Evolutionary conservation across 2,888 invertebrate genomes (phyloP), one percentile per base, ranked within the genome.

Genomic region (Tridacna gigas): DNA sequence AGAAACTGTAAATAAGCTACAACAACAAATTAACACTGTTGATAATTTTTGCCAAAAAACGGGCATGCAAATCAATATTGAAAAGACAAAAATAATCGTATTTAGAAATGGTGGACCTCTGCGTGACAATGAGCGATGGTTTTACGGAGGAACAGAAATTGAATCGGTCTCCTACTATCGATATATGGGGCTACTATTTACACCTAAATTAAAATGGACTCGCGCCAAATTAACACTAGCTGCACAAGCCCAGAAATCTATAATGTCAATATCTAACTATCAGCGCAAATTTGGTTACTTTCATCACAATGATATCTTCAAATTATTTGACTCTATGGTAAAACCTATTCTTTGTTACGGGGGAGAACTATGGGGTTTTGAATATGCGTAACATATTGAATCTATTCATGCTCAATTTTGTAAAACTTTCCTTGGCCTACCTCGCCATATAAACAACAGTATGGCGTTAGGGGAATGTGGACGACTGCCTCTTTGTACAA

Each of bases 271-370:
- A 61, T 47, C 45, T 47, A 25, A 26, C 20, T 76, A 76, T 25
- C 66, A 47, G n/a, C 3, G 18, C 20, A 13, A 20, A 48, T 76
- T 66, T 63, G 75, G 75, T 61, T 28, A 12, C 20, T 75, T 75
- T 22, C 7, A 28, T 37, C 13, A 28, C 13, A 28, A 61, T 37
- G 37, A 75, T 9, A 15, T 45, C n/a, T 75, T 75, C 47, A 65
- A 76, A 25, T 48, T 76, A 25, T 76, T 76, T 66, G 76, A 76
- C 26, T 25, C 47, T 48, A 76, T 66, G 25, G 76, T 66, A 11
- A 13, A 20, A 37, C 76, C 48, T 20, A 76, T 76, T 25, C 66
- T 76, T 48, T 66, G 65, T 7, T 76, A 66, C 65, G 76, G 66
- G 12, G 37, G 25, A 26, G 66, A 76, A 22, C 26, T 76, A 25